Evolutionary conservation across 2,797 vertebrate species (phyloP).

Genomic region (Furcifer pardalis): DNA sequence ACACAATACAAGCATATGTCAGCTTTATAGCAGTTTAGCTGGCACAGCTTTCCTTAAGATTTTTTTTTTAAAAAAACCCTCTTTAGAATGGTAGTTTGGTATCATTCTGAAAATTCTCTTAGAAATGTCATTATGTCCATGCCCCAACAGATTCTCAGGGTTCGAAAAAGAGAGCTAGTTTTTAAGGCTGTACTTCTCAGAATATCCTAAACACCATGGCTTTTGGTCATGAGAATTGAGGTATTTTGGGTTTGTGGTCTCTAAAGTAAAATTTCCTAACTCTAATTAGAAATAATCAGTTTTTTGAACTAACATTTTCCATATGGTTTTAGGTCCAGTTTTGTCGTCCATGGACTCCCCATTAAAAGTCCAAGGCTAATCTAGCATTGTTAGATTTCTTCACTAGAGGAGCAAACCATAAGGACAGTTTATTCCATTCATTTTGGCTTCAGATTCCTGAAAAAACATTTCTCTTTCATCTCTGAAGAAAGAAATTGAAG

Average conservation of each 20-base stretch:
- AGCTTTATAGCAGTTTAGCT: background rate
- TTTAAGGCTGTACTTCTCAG: too few relatives aligned
- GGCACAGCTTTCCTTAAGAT: background rate
- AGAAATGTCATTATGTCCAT: too few relatives aligned
- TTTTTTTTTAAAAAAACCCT: too few relatives aligned
- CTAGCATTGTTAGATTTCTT: background rate
- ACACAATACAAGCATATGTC: background rate
- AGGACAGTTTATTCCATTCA: background rate
- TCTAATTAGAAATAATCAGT: too few relatives aligned
- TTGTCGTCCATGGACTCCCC: fast-evolving
- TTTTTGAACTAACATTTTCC: background rate
- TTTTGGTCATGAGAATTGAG: too few relatives aligned
- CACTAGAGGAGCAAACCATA: background rate
- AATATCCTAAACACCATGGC: too few relatives aligned
- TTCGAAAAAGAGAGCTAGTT: background rate
- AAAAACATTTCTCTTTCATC: background rate
- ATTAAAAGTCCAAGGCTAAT: background rate
- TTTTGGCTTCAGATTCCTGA: background rate
- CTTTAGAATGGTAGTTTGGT: background rate
- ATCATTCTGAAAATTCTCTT: background rate
- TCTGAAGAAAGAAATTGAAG: background rate
- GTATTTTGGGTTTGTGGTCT: too few relatives aligned
- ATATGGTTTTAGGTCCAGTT: background rate
- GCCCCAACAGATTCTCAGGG: background rate
- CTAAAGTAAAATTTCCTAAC: too few relatives aligned